Evolutionary conservation across 2,797 vertebrate species (phyloP), one percentile per base, ranked within the genome.

Genomic region (Chanos chanos): DNA sequence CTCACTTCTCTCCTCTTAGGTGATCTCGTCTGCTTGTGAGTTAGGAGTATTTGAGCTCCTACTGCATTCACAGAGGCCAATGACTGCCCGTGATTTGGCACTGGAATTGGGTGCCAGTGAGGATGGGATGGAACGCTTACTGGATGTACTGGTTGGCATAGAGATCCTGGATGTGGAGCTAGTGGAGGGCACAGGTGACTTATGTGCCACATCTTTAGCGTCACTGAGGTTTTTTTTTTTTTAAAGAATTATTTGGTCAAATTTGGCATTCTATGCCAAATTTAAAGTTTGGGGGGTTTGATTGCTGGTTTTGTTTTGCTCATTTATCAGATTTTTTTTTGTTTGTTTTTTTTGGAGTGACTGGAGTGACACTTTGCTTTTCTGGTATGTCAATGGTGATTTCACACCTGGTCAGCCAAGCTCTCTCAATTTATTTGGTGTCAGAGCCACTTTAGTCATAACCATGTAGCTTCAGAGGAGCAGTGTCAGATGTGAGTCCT

Each of bases 11-110:
- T 21, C 34, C 7, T 24, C 1, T 19, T 0, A 90, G 89, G 82
- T 82, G 52, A 90, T 90, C 4, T 90, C 90, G 22, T 79, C 87
- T 0, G 89, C 87, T 45, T 87, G 89, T 72, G 88, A 90, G 68
- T 73, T 88, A 12, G 89, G 89, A 0, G 78, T 90, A 55, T 90
- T 90, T 2, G 87, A 90, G 72, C 80, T 89, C 30, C 75, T 90
- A 61, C 65, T 87, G 60, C 77, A 27, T 31, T 78, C 85, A 47
- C 78, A 74, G 70, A 85, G 81, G 57, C 61, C 85, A 1, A 48
- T 89, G 34, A 85, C 77, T 2, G 78, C 81, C 8, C 70, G 27
- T 8, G 72, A 73, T 0, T 64, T 89, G 5, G 79, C 88, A 6
- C 51, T 5, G 15, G 71, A 79, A 44, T 76, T 89, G 48, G 25